Conservation (phyloP, 2,888 invertebrate genomes). For the Pristionchus japonicus region DNA sequence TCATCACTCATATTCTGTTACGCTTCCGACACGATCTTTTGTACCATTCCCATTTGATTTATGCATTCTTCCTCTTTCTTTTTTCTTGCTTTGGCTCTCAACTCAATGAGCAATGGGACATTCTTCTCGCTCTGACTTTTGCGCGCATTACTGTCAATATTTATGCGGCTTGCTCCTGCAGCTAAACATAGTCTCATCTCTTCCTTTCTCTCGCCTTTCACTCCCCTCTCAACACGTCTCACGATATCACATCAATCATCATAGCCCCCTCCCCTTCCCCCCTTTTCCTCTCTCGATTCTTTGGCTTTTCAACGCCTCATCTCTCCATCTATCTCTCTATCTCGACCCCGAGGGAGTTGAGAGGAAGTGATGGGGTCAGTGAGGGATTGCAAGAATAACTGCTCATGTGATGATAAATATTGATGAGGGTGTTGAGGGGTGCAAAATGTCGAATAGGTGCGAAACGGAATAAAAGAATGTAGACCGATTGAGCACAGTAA, state of each 20-base stretch:
- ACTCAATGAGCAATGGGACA: not conserved
- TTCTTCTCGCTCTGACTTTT: not conserved
- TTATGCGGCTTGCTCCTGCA: not conserved
- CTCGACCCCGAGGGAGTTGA: conserved; percentile 25
- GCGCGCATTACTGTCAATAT: not conserved
- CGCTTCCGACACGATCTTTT: no score
- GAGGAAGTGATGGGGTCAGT: conserved; percentile 25
- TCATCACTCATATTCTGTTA: no score
- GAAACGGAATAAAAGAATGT: not conserved
- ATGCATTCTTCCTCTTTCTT: not conserved
- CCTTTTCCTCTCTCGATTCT: not conserved
- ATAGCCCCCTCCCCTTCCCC: not conserved
- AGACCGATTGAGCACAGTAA: no score
- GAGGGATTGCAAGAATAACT: not conserved
- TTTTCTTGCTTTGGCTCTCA: not conserved
- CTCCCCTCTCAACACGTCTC: conserved; percentile 28
- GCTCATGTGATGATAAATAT: not conserved
- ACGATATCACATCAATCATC: conserved; percentile 33
- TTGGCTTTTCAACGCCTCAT: conserved; percentile 38
- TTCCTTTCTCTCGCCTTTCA: not conserved
- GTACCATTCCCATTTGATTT: no score
- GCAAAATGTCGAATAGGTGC: not conserved
- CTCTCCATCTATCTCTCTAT: not conserved
- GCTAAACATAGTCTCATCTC: conserved; percentile 19
- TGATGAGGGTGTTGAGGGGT: no score